These are phyloP conservation scores for Scolopax mira DNA, from an alignment of 2,113 vertebrate species.

Conservation along the genomic window DNA sequence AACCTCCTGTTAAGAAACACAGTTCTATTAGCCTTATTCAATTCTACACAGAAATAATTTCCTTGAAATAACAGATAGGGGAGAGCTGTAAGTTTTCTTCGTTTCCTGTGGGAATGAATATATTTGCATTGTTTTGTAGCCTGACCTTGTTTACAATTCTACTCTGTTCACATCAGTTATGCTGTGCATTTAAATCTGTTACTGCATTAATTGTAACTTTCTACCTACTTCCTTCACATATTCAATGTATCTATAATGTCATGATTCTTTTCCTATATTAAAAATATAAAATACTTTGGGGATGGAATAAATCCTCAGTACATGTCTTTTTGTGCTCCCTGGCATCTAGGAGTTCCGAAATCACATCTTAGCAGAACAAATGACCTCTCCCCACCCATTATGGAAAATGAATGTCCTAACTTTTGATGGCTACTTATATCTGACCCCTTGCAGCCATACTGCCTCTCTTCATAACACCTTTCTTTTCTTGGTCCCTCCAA, in stretches of 20 bases:
- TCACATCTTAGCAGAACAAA: background rate
- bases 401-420: background rate
- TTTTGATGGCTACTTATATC: background rate
- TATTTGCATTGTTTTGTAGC: background rate
- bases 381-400: background rate
- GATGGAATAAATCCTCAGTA: background rate
- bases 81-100: background rate
- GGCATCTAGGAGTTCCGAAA: background rate
- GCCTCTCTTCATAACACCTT: background rate
- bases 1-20: background rate
- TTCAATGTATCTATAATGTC: background rate
- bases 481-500: background rate
- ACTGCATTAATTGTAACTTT: background rate
- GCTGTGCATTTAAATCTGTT: background rate
- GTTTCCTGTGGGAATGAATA: background rate
- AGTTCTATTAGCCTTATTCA: background rate
- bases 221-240: background rate
- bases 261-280: background rate
- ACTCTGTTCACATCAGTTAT: background rate
- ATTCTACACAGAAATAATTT: background rate
- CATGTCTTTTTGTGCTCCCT: background rate
- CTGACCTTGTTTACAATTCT: background rate
- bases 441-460: background rate
- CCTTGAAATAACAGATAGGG: background rate
- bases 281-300: background rate